Base-by-base conservation (phyloP, 2,888 invertebrate species). In the Globia sparganii region DNA sequence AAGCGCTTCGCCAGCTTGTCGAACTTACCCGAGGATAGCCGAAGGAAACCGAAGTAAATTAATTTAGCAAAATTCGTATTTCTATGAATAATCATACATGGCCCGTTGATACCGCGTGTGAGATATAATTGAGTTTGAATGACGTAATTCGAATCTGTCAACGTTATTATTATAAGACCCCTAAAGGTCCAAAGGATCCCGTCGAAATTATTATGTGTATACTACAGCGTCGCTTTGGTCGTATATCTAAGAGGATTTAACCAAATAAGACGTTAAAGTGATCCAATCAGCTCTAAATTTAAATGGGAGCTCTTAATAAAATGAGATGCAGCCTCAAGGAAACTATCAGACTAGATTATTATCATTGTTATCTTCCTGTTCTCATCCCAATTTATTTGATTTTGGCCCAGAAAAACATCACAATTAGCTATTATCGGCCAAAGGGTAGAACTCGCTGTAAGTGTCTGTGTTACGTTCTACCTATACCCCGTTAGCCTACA, bases 31-130 rank as follows among this genome's bases (percentile, higher is more conserved):
- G 81, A 59, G 72, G 76, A 70, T 72, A 83, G 68, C 78, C 86
- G 85, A 86, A 83, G 82, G 80, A 84, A 83, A 75, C 78, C 78
- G 80, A 80, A 87, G 87, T 87, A 91, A 92, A 91, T 92, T 91
- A 91, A 91, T 90, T 89, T 89, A 77, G 72, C 84, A 85, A 87
- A 88, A 86, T 90, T 85, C 77, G 88, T 90, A 85, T 88, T 89
- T 87, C 89, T 85, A 88, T 89, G 90, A 90, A 89, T 89, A 89
- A 89, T 89, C 85, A 85, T 80, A 64, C 72, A 86, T 77, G 81
- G 81, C 49, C 81, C 83, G 86, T 81, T 81, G 84, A 84, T 80
- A 81, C 61, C 68, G 75, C 75, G 83, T 89, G 87, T 86, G 87
- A 76, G 80, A 72, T 81, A 88, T 88, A 86, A 88, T 89, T 84